phyloP scores from a whole-genome alignment of 2,888 invertebrate species.

The Drosophila ustulata region DNA sequence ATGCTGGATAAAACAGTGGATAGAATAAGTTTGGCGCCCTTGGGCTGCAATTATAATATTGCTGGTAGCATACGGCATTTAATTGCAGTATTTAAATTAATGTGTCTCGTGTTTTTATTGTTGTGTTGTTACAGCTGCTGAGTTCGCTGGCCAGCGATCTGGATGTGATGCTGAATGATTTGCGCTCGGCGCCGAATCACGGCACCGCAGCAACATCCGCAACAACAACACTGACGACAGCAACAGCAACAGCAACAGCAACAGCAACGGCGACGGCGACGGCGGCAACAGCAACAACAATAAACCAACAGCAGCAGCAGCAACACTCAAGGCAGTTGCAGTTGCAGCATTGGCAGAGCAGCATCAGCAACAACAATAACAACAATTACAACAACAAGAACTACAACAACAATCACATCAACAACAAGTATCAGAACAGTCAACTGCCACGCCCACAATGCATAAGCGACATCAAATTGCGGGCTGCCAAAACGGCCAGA shows the following conservation, averaged over 20 bases:
- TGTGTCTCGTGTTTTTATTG: slow-evolving; percentile 3
- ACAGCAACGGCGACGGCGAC: slow-evolving; percentile 55
- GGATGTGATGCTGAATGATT: slow-evolving; percentile 93
- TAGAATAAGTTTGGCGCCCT: not conserved
- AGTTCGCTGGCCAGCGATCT: slow-evolving; percentile 93
- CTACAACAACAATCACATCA: slow-evolving; percentile 62
- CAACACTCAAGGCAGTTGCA: slow-evolving; percentile 48
- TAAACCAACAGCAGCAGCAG: slow-evolving; percentile 42
- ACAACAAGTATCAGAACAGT: slow-evolving; percentile 40
- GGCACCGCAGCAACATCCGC: slow-evolving; percentile 58
- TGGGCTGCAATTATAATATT: not conserved
- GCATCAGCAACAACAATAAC: slow-evolving; percentile 31
- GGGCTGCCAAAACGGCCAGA: slow-evolving; percentile 44
- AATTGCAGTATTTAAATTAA: slow-evolving; percentile 13
- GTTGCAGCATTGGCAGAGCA: slow-evolving; percentile 29
- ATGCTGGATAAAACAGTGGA: not conserved
- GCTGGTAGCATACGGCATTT: not conserved
- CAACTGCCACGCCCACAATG: slow-evolving; percentile 54
- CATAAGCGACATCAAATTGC: slow-evolving; percentile 58
- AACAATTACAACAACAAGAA: slow-evolving; percentile 18
- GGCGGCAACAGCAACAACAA: slow-evolving; percentile 36
- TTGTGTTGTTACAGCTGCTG: slow-evolving; percentile 88
- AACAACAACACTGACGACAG: slow-evolving; percentile 37
- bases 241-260: slow-evolving; percentile 52
- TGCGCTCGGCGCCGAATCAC: slow-evolving; percentile 89